A percentile compares a stretch with the other conserved stretches of the same genome.
Conservation (phyloP, 2,888 invertebrate genomes). For the Tortrix viridana region DNA sequence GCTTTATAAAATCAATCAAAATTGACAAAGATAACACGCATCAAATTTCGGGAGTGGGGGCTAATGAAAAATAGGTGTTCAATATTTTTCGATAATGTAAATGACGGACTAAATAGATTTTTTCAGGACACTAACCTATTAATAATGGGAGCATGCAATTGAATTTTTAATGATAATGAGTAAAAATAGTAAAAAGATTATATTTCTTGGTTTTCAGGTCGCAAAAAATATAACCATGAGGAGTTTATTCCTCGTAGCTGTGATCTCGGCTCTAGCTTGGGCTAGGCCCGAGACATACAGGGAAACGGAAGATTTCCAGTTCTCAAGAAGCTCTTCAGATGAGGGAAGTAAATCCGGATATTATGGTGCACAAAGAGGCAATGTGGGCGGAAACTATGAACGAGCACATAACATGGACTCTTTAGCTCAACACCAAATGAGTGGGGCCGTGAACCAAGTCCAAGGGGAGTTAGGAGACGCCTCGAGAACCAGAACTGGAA, state of each 20-base stretch:
- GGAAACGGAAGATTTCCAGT: slow-evolving; percentile 80
- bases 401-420: slow-evolving; percentile 78
- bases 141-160: no score
- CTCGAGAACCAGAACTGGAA: slow-evolving; percentile 64
- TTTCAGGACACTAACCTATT: no score
- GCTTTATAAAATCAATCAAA: no score
- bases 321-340: slow-evolving; percentile 76
- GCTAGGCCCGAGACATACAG: slow-evolving; percentile 73
- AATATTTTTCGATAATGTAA: neutral
- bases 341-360: slow-evolving; percentile 74
- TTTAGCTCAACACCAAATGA: slow-evolving; percentile 77
- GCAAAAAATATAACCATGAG: slow-evolving; percentile 57
- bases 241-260: slow-evolving; percentile 59
- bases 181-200: neutral
- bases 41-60: no score
- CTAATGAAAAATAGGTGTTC: neutral
- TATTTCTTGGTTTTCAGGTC: slow-evolving; percentile 50
- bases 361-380: slow-evolving; percentile 79
- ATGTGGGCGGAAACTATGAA: slow-evolving; percentile 81
- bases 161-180: no score
- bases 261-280: slow-evolving; percentile 58
- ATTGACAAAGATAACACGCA: no score
- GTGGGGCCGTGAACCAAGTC: slow-evolving; percentile 69
- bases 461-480: slow-evolving; percentile 75
- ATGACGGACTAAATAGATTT: no score